Evolutionary conservation across 2,797 vertebrate species (phyloP).

Genomic region (Danionella dracula): DNA sequence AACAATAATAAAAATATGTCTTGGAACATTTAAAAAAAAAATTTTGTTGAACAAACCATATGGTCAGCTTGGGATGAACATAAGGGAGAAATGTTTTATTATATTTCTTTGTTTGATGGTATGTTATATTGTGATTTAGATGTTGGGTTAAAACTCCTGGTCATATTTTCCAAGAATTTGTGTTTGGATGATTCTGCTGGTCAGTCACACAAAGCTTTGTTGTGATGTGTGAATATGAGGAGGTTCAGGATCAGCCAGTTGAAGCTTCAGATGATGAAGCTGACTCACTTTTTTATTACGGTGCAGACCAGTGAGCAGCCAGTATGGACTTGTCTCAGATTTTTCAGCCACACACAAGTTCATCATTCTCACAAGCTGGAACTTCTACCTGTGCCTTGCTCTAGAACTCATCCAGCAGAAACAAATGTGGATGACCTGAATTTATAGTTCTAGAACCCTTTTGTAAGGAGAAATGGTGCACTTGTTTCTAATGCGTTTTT

Average conservation of each 20-base stretch:
- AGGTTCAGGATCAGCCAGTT: slow-evolving; percentile 22
- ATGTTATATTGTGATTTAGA: no score
- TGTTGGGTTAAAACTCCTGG: background rate
- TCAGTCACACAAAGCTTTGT: slow-evolving; percentile 2
- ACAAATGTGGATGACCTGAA: background rate
- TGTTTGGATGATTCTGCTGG: background rate
- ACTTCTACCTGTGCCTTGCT: background rate
- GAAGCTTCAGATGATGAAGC: slow-evolving; percentile 8
- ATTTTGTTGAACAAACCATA: no score
- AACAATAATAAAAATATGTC: no score
- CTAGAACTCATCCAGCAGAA: background rate
- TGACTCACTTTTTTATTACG: background rate
- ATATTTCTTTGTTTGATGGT: no score
- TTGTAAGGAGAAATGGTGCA: no score
- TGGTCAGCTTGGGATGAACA: no score
- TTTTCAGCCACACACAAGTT: slow-evolving; percentile 7
- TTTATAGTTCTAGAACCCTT: background rate
- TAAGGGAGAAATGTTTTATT: no score
- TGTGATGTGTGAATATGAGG: slow-evolving; percentile 15
- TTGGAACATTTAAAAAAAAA: no score
- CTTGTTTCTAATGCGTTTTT: no score
- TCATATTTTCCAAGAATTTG: background rate
- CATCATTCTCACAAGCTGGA: slow-evolving; percentile 1
- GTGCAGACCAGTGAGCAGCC: slow-evolving; percentile 1
- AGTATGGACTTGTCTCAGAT: slow-evolving; percentile 26